These are phyloP conservation scores for Mustela nigripes DNA, from an alignment of 2,113 vertebrate genomes.

Conservation along the genomic window DNA sequence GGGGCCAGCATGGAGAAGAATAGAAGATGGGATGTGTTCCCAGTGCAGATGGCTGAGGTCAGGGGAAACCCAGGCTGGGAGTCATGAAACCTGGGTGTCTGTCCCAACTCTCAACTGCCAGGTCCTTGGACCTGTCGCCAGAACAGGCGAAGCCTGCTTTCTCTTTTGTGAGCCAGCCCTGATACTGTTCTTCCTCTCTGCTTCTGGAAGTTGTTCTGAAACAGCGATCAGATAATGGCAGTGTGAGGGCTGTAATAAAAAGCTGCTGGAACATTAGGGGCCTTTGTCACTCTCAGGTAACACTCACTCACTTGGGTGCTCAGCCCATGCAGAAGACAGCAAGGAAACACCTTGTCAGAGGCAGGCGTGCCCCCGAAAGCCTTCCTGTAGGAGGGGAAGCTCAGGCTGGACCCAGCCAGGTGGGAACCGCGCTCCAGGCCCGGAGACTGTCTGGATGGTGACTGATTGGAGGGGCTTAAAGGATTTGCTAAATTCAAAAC, in stretches of 20 bases:
- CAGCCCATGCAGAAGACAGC: background rate
- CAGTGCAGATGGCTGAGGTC: accelerated
- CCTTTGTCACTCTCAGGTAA: background rate
- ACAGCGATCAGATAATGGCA: background rate
- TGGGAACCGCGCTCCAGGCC: background rate
- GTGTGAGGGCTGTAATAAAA: background rate
- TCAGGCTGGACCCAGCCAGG: background rate
- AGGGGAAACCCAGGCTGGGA: background rate
- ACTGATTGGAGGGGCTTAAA: background rate
- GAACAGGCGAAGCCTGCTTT: background rate
- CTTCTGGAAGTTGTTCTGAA: background rate
- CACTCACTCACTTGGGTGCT: background rate
- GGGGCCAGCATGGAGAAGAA: background rate
- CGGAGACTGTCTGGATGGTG: background rate
- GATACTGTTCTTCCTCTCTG: background rate
- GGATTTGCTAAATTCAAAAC: background rate
- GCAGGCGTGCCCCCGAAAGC: background rate
- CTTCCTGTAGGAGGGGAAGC: background rate
- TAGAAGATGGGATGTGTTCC: background rate
- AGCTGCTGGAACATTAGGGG: background rate
- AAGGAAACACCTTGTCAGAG: background rate
- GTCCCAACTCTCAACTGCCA: background rate
- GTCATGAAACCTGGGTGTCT: background rate
- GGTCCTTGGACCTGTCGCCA: background rate
- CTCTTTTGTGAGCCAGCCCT: background rate